These are phyloP conservation scores for Pachyseris speciosa DNA, from an alignment of 64 coral and sea anemone species.

Conservation along the genomic window DNA sequence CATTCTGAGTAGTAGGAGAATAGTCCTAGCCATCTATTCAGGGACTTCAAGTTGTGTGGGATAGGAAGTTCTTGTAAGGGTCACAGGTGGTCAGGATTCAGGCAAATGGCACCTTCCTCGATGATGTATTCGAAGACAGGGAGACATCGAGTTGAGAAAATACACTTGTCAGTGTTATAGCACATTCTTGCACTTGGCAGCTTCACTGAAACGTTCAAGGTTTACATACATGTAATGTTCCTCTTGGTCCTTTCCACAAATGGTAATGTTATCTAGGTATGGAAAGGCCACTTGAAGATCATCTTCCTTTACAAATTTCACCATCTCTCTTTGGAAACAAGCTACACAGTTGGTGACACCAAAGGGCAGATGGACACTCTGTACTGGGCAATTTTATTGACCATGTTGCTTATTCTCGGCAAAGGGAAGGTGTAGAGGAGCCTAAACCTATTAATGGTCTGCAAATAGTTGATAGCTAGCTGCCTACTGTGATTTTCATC, in stretches of 20 bases:
- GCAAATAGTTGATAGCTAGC: slow-evolving; percentile 61
- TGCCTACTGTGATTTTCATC: slow-evolving; percentile 61
- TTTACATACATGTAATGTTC: slow-evolving; percentile 65
- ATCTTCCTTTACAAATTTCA: slow-evolving; percentile 71
- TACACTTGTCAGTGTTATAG: too few relatives aligned
- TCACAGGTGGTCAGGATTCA: slow-evolving; percentile 56
- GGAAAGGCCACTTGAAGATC: slow-evolving; percentile 46
- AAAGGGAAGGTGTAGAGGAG: slow-evolving; percentile 59
- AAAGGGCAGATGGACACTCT: slow-evolving; percentile 47
- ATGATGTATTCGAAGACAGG: too few relatives aligned
- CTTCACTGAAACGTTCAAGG: slow-evolving; percentile 53
- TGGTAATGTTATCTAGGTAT: slow-evolving; percentile 59
- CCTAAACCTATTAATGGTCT: too few relatives aligned
- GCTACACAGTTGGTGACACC: slow-evolving; percentile 73
- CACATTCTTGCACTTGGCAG: slow-evolving; percentile 28
- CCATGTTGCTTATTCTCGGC: slow-evolving; percentile 39
- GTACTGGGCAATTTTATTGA: slow-evolving; percentile 65
- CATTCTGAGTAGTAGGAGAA: too few relatives aligned
- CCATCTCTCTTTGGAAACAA: slow-evolving; percentile 80
- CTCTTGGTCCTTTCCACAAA: slow-evolving; percentile 78
- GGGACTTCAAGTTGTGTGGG: slow-evolving; percentile 31
- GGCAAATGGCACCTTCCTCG: too few relatives aligned
- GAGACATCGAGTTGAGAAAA: too few relatives aligned
- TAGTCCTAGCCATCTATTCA: slow-evolving; percentile 69
- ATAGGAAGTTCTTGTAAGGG: slow-evolving; percentile 56